Evolutionary conservation across 2,113 vertebrate genomes (phyloP).

Genomic region (Otocyon megalotis): DNA sequence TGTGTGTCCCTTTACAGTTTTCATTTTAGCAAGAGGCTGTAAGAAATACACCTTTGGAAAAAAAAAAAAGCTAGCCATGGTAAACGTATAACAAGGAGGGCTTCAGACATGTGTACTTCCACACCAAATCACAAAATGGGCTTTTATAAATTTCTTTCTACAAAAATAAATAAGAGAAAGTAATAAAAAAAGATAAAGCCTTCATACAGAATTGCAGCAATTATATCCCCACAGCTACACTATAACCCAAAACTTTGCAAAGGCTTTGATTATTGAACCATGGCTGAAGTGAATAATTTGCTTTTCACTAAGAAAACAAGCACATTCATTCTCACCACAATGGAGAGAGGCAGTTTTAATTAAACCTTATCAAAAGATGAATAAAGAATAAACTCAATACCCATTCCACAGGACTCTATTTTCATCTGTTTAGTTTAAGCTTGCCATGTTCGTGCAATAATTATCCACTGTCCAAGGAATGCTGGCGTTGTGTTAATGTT

Average conservation of each 20-base stretch:
- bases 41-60: slow-evolving; percentile 61
- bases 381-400: slow-evolving; percentile 94
- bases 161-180: slow-evolving; percentile 85
- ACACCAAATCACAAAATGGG: slow-evolving; percentile 79
- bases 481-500: slow-evolving; percentile 90
- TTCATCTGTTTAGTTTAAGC: slow-evolving; percentile 93
- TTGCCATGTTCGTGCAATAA: slow-evolving; percentile 89
- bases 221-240: slow-evolving; percentile 91
- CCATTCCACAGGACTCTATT: slow-evolving; percentile 91
- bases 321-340: slow-evolving; percentile 95
- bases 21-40: slow-evolving; percentile 9
- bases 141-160: slow-evolving; percentile 83
- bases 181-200: slow-evolving; percentile 88
- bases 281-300: slow-evolving; percentile 95
- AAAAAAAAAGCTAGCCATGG: slow-evolving; percentile 1
- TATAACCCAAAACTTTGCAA: slow-evolving; percentile 92
- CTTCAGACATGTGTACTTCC: slow-evolving; percentile 65
- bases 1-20: slow-evolving; percentile 22
- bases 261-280: slow-evolving; percentile 96
- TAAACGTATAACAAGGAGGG: slow-evolving; percentile 56
- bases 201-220: slow-evolving; percentile 88
- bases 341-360: slow-evolving; percentile 96
- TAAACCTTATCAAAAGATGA: slow-evolving; percentile 98
- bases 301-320: slow-evolving; percentile 95
- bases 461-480: slow-evolving; percentile 90